Percentiles rank a stretch among this genome's conserved stretches.
Evolutionary conservation across 2,888 invertebrate genomes (phyloP).

Genomic region (Lasioglossum pauxillum): DNA sequence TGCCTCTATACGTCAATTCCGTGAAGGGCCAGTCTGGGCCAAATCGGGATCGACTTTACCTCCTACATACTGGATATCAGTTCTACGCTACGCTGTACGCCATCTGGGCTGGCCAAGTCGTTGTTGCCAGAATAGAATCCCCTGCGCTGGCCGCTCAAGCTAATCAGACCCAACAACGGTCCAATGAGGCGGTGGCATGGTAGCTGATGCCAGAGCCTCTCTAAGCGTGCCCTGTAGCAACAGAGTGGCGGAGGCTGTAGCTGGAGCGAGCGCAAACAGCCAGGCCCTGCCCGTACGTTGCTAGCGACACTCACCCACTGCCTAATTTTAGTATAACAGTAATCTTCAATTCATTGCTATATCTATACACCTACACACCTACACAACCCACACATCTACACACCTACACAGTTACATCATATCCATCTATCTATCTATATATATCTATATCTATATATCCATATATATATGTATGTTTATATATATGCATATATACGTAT

Average conservation of each 20-base stretch:
- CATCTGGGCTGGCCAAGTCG: slow-evolving; percentile 81
- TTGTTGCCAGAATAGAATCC: slow-evolving; percentile 81
- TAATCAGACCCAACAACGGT: slow-evolving; percentile 80
- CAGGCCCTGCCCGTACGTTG: slow-evolving; percentile 84
- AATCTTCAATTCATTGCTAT: slow-evolving; percentile 73
- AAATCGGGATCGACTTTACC: slow-evolving; percentile 77
- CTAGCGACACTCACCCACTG: slow-evolving; percentile 83
- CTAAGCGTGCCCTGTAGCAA: slow-evolving; percentile 79
- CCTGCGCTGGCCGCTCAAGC: slow-evolving; percentile 81
- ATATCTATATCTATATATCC: slow-evolving; percentile 22
- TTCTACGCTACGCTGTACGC: slow-evolving; percentile 79
- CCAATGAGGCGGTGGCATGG: slow-evolving; percentile 82
- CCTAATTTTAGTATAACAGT: slow-evolving; percentile 78
- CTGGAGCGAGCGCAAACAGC: slow-evolving; percentile 83
- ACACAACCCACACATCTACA: background rate
- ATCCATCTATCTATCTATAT: slow-evolving; percentile 23
- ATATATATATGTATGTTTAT: slow-evolving; percentile 18
- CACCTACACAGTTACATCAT: slow-evolving; percentile 16
- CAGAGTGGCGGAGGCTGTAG: slow-evolving; percentile 83
- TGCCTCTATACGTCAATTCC: slow-evolving; percentile 83
- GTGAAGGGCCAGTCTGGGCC: slow-evolving; percentile 79
- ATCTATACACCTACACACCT: slow-evolving; percentile 22
- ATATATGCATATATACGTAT: background rate
- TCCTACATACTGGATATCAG: slow-evolving; percentile 80
- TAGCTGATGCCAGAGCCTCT: slow-evolving; percentile 80